phyloP scores from a whole-genome alignment of 2,888 invertebrate species.

The Dryobotodes eremita region DNA sequence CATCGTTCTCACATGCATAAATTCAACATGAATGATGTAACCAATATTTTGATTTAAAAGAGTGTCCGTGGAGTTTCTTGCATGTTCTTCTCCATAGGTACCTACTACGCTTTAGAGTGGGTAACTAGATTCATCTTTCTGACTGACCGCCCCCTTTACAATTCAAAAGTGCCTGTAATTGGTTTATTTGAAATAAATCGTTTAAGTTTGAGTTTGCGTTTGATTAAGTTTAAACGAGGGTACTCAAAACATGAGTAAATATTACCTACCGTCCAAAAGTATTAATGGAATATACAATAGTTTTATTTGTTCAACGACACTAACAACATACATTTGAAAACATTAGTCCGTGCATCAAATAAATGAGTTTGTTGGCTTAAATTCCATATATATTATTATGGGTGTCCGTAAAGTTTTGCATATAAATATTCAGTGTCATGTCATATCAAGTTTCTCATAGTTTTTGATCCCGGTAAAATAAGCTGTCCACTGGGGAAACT shows the following conservation, averaged over 20 bases:
- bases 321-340: background rate
- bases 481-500: conserved; percentile 1
- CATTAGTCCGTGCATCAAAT: conserved; percentile 6
- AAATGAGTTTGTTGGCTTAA: conserved; percentile 12
- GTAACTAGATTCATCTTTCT: no score
- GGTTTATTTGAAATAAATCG: no score
- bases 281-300: background rate
- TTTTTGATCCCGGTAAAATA: conserved; percentile 43
- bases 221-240: no score
- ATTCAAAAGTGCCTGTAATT: no score
- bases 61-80: no score
- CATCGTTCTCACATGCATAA: no score
- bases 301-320: conserved; percentile 8
- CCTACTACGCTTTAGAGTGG: no score
- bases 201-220: no score
- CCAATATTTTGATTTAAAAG: no score
- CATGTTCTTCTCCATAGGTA: no score
- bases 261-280: background rate
- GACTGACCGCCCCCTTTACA: no score
- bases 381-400: background rate
- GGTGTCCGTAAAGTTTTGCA: conserved; percentile 11
- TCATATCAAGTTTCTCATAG: conserved; percentile 11
- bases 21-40: no score
- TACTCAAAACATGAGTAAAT: background rate
- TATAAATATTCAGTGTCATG: conserved; percentile 2